Base-by-base conservation (phyloP, 2,113 vertebrate genomes). In the Xiphias gladius region DNA sequence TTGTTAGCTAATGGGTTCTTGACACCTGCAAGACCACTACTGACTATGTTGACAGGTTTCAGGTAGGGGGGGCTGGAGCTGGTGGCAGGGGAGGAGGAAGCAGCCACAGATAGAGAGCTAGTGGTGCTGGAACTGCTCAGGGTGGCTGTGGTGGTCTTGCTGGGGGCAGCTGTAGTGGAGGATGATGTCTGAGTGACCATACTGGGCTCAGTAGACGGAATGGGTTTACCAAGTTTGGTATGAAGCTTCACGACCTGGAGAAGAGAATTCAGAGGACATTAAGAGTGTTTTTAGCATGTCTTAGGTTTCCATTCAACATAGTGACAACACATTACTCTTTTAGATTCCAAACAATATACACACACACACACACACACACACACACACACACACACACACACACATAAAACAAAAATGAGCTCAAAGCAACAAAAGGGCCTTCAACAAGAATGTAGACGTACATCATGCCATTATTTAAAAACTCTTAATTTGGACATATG, bases 141-240 rank as follows among this genome's bases (percentile, higher is more conserved):
- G 85, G 95, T 91, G 39, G 96, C 94, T 43, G 95, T 86, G 75
- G 96, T 85, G 4, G 95, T 94, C 84, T 98, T 98, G 79, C 95
- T 96, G 91, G 96, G 86, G 78, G 97, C 96, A 37, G 97, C 91
- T 24, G 97, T 96, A 86, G 96, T 96, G 80, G 97, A 96, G 19
- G 97, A 94, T 11, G 95, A 91, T 12, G 96, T 94, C 87, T 99
- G 97, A 59, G 96, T 96, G 81, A 97, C 96, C 88, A 99, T 96
- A 0, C 98, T 99, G 88, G 98, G 98, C 95, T 99, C 98, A 20
- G 97, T 99, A 5, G 98, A 99, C 72, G 98, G 98, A 95, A 99
- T 99, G 61, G 98, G 98, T 90, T 99, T 99, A 79, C 98, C 98
- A 59, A 99, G 97, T 93, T 99, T 99, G 85, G 98, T 99, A 84